A percentile compares a stretch with the other conserved stretches of the same genome.
Conservation (phyloP, 2,797 vertebrate species). For the Sebastes taczanowskii region DNA sequence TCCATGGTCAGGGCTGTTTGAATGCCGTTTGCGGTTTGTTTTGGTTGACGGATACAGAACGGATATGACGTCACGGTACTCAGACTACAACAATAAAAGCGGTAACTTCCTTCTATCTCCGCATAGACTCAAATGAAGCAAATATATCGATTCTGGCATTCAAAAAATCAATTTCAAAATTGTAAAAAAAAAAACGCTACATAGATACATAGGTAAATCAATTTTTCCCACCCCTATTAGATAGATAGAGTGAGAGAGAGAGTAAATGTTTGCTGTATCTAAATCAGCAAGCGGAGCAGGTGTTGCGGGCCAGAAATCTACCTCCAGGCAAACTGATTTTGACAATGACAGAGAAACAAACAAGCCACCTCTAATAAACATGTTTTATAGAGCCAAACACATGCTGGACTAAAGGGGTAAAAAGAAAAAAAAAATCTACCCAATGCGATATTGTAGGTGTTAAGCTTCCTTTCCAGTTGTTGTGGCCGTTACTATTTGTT, state of each 20-base stretch:
- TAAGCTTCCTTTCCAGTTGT: not conserved
- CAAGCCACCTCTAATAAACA: slow-evolving; percentile 25
- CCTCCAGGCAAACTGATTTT: slow-evolving; percentile 29
- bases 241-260: not conserved
- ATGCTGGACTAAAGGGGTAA: not conserved
- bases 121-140: too few species aligned
- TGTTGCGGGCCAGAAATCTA: slow-evolving; percentile 20
- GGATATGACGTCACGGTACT: fast-evolving
- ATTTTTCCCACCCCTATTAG: not conserved
- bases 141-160: too few species aligned
- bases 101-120: too few species aligned
- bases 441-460: not conserved
- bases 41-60: too few species aligned
- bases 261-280: slow-evolving; percentile 29
- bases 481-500: not conserved
- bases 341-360: slow-evolving; percentile 34
- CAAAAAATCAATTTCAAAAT: too few species aligned
- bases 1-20: too few species aligned
- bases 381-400: slow-evolving; percentile 1
- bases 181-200: too few species aligned
- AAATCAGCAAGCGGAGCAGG: slow-evolving; percentile 24
- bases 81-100: too few species aligned
- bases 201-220: not conserved
- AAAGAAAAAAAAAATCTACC: not conserved
- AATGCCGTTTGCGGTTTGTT: too few species aligned